phyloP scores from a whole-genome alignment of 2,113 vertebrate genomes.

The Hydrochoerus hydrochaeris region DNA sequence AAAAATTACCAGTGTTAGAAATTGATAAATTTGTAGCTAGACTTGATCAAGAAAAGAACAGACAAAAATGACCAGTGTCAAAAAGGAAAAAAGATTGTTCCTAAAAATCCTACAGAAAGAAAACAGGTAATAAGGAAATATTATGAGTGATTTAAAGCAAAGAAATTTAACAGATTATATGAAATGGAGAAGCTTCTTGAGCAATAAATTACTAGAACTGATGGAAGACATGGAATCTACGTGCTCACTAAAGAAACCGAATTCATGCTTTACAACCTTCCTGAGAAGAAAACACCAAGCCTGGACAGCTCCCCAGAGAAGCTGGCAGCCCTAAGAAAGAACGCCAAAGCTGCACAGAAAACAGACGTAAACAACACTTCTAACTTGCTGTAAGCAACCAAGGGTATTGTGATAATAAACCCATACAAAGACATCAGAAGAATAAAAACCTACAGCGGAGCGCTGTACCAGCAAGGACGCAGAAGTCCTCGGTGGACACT shows the following conservation, averaged over 20 bases:
- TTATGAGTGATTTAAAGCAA: background rate
- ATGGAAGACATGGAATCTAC: background rate
- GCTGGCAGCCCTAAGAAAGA: background rate
- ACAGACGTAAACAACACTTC: background rate
- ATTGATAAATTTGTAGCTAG: background rate
- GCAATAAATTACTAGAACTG: slow-evolving; percentile 12
- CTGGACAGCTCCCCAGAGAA: background rate
- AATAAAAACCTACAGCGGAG: background rate
- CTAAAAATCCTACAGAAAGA: background rate
- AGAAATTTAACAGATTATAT: background rate
- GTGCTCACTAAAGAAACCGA: background rate
- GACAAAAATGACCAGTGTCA: background rate
- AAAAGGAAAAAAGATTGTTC: background rate
- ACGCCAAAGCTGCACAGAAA: background rate
- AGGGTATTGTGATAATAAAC: background rate
- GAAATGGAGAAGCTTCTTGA: background rate
- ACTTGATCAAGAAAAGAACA: background rate
- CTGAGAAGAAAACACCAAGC: background rate
- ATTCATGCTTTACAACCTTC: background rate
- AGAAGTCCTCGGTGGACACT: background rate
- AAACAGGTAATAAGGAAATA: background rate
- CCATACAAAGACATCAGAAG: background rate
- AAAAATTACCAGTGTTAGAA: background rate
- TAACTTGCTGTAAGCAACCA: background rate
- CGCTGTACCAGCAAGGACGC: background rate